A percentile compares a stretch with the other conserved stretches of the same genome.
Evolutionary conservation across 2,888 invertebrate genomes (phyloP).

Genomic region (Coelinius sp.): DNA sequence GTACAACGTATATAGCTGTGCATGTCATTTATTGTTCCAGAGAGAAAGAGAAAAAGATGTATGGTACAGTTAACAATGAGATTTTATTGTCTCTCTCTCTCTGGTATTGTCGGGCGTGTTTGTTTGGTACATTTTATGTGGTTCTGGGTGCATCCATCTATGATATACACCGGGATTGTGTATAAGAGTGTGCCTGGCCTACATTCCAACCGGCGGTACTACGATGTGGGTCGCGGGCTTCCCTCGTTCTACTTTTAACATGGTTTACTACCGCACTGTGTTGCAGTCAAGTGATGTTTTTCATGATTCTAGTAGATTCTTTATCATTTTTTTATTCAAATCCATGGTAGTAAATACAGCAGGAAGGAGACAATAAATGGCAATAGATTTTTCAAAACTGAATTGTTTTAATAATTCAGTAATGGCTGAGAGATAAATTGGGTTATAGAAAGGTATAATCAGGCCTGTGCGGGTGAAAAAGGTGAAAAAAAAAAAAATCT

Average conservation of each 20-base stretch:
- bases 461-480: too few species aligned
- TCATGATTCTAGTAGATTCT: not conserved
- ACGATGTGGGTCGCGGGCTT: slow-evolving; percentile 40
- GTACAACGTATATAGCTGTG: not conserved
- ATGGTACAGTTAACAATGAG: slow-evolving; percentile 21
- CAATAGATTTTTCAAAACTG: too few species aligned
- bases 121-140: slow-evolving; percentile 23
- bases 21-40: slow-evolving; percentile 18
- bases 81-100: not conserved
- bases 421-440: too few species aligned
- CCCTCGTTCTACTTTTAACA: slow-evolving; percentile 40
- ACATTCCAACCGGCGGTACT: slow-evolving; percentile 36
- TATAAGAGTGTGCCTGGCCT: slow-evolving; percentile 32
- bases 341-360: not conserved
- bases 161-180: slow-evolving; percentile 8
- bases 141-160: slow-evolving; percentile 18
- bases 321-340: slow-evolving; percentile 11
- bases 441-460: too few species aligned
- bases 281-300: not conserved
- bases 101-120: not conserved
- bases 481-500: too few species aligned
- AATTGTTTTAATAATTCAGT: too few species aligned
- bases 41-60: not conserved
- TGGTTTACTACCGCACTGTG: not conserved
- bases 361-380: too few species aligned